Percentiles rank a stretch among this genome's conserved stretches.
phyloP scores from a whole-genome alignment of 2,888 invertebrate species.

The Seira sanloemensis region DNA sequence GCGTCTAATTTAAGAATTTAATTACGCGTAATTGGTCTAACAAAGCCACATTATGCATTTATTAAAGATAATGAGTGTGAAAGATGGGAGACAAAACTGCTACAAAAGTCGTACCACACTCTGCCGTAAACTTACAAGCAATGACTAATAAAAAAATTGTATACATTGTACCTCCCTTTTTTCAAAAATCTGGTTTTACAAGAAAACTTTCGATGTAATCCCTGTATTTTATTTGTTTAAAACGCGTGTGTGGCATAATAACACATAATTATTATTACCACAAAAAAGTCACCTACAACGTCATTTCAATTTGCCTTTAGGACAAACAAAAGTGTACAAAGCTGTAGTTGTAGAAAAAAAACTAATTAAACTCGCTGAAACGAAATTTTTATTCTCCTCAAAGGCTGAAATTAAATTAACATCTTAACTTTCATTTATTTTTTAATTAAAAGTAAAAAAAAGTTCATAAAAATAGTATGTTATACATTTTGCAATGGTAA shows the following conservation, averaged over 20 bases:
- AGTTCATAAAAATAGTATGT: neutral
- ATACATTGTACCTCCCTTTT: too few species aligned
- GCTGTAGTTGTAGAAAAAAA: too few species aligned
- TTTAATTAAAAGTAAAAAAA: neutral
- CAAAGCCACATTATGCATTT: conserved; percentile 25
- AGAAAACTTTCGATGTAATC: neutral
- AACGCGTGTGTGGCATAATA: conserved; percentile 4
- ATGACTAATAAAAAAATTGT: neutral
- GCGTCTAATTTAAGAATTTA: conserved; percentile 29
- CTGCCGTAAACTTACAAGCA: neutral
- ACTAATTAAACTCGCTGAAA: neutral
- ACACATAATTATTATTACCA: conserved; percentile 4
- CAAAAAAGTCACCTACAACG: neutral
- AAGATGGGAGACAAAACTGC: neutral
- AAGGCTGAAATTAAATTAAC: neutral
- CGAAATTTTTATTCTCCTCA: neutral
- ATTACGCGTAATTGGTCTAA: conserved; percentile 34
- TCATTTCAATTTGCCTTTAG: neutral
- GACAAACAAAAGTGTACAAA: neutral
- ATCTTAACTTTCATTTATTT: conserved; percentile 4
- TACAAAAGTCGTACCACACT: neutral
- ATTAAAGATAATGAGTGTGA: conserved; percentile 10
- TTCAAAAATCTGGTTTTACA: neutral
- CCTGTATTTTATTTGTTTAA: neutral
- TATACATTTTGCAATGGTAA: conserved; percentile 5